Evolutionary conservation across 2,888 invertebrate genomes (phyloP), one percentile per base, ranked within the genome.

Genomic region (Eremobia ochroleuca): DNA sequence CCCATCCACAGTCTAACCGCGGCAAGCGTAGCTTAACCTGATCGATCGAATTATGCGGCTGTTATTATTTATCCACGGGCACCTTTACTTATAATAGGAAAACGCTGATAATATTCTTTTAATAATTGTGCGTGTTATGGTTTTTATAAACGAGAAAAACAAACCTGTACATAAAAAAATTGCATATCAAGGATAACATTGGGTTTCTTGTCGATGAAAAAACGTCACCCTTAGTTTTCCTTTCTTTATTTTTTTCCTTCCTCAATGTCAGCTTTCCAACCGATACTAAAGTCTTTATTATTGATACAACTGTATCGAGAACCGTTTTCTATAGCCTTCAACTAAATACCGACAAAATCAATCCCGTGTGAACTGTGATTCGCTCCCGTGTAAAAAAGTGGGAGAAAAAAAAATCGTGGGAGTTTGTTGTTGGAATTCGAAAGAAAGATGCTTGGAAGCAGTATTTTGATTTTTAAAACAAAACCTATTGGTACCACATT

Each of bases 291-390:
- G n/a, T 21, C 2, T 58, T 72, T 31, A 31, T 65, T 28, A 37
- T 28, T 31, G 37, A 59, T 15, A 71, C 8, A 18, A 77, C 5
- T 52, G 21, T 49, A 61, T n/a, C 25, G 2, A 34, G 21, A 69
- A 66, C 61, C 15, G 2, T 58, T 43, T 61, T 79, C 18, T 62
- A 64, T 64, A n/a, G 28, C 1, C 31, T 77, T 77, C 13, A 28
- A 59, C 11, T 52, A 58, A 71, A 28, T 28, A 46, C n/a, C 28
- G 59, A 70, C 31, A 34, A 58, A 59, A 81, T 73, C 55, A 59
- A 81, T 73, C 55, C 77, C 77, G 83, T 85, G 81, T 31, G 77
- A 83, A 77, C 58, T 58, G 59, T 15, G 62, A 64, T 73, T 59
- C 13, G 52, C 43, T 81, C 55, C 71, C n/a, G 80, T 31, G 83